Conservation (phyloP, 1,140 invertebrate species). For the Lordiphosa stackelbergi region DNA sequence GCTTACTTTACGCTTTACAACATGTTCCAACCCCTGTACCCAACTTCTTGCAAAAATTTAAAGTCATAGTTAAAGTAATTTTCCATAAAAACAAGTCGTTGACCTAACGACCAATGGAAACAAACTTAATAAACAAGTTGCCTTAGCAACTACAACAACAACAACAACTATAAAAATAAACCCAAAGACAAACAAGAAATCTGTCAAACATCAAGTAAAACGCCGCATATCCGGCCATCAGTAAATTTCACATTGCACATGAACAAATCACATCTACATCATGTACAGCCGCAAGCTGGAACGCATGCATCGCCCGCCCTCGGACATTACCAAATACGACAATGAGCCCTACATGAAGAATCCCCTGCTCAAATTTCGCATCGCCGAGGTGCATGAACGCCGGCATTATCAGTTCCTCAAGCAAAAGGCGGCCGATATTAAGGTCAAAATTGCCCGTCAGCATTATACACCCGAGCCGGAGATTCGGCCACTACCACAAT, state of each 20-base stretch:
- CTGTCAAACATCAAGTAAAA: slow-evolving; percentile 14
- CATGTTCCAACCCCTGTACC: too few species aligned
- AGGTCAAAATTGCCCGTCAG: slow-evolving; percentile 56
- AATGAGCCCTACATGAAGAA: slow-evolving; percentile 76
- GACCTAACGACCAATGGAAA: too few species aligned
- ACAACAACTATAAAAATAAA: neutral
- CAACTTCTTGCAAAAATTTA: too few species aligned
- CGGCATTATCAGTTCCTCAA: slow-evolving; percentile 67
- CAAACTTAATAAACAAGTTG: slow-evolving; percentile 28
- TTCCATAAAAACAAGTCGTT: too few species aligned
- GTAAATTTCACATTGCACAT: slow-evolving; percentile 15
- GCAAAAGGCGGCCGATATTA: slow-evolving; percentile 62
- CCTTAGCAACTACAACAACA: slow-evolving; percentile 51
- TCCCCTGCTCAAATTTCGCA: slow-evolving; percentile 64
- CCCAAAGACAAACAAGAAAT: slow-evolving; percentile 2
- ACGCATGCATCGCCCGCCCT: slow-evolving; percentile 64
- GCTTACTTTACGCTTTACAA: too few species aligned
- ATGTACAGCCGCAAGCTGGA: slow-evolving; percentile 61
- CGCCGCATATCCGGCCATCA: slow-evolving; percentile 3
- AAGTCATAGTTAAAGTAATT: too few species aligned
- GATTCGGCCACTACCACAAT: slow-evolving; percentile 50
- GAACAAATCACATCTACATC: slow-evolving; percentile 12
- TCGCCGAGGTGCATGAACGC: slow-evolving; percentile 63
- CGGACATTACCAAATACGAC: slow-evolving; percentile 69
- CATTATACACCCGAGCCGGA: slow-evolving; percentile 46